Evolutionary conservation across 2,797 vertebrate species (phyloP), one percentile per base, ranked within the genome.

Genomic region (Enteromius mattozi): DNA sequence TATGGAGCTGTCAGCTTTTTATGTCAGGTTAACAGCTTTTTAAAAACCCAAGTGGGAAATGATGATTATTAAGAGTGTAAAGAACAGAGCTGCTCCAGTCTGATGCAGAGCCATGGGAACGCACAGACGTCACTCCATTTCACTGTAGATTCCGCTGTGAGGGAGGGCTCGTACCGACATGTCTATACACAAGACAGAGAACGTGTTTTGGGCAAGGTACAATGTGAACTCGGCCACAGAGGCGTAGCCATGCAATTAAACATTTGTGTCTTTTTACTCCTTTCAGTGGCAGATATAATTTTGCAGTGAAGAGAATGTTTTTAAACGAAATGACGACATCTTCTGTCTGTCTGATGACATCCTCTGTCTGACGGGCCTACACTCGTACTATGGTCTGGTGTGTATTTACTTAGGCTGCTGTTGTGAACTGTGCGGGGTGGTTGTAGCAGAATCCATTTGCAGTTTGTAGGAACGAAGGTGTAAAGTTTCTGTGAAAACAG

Each of bases 121-220:
- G 6, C 51, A 61, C 61, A 65, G 19, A 85, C 79, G 82, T 88
- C 85, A 84, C 68, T 24, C 6, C 14, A 24, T 71, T 77, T 88
- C 71, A 68, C 86, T 86, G 61, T 68, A 79, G 82, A 86, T 85
- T 86, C 77, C 45, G 35, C 75, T 82, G 68, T 85, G 65, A 80
- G 68, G 49, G 87, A 72, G 69, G 82, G 75, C 87, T 82, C 79
- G 87, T 6, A 68, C 63, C 35, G 89, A 90, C 95, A 92, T 91
- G 95, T 94, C 88, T 87, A 76, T 88, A 91, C 93, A 91, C 88
- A 93, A 93, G 92, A 93, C 89, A 91, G 86, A 89, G 91, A 93
- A 89, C 88, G 90, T 92, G 89, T 90, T 91, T 93, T 86, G 92
- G 90, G 90, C 85, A 61, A 86, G 86, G 86, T 92, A 91, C 93